Evolutionary conservation across 2,888 invertebrate genomes (phyloP), one percentile per base, ranked within the genome.

Genomic region (Ecliptopera silaceata): DNA sequence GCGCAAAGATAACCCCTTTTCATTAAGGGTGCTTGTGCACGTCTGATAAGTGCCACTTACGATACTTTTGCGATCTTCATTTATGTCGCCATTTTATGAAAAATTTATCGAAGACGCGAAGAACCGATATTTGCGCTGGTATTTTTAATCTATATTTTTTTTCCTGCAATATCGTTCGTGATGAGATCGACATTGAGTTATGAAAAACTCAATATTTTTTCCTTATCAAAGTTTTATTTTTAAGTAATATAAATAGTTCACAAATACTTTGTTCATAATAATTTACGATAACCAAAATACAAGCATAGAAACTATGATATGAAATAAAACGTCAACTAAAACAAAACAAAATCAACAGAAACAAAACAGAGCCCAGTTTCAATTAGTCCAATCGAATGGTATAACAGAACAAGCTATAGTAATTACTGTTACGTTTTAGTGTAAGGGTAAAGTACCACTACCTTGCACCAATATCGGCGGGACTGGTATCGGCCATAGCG

Each of bases 1-100:
- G 61, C 61, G 54, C 61, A 68, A 70, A 77, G 76, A 78, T 77
- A 80, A 78, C 79, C 79, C 76, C 72, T 79, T 74, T 77, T 75
- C 68, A 76, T 76, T 71, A 75, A 80, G 79, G 68, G 70, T 66
- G 62, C 79, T 74, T 56, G 59, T 32, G 42, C 58, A 61, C 70
- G 68, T 56, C 64, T 61, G 68, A 56, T 63, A 60, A 72, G 71
- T 54, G 64, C 64, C 70, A 63, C 74, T 71, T 66, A 59, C 55
- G 60, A 59, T 62, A 65, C 68, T 70, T 66, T 65, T 46, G 60
- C 29, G 47, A 54, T 56, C 61, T 62, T 65, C 65, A 66, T 64
- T 63, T 67, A 41, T 67, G 57, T 48, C 59, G 68, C 59, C 66
- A 65, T 70, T 68, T 69, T 69, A 65, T 60, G 60, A 57, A 41